A percentile compares a stretch with the other conserved stretches of the same genome.
Evolutionary conservation across 2,888 invertebrate species (phyloP).

Genomic region (Melanotus villosus): DNA sequence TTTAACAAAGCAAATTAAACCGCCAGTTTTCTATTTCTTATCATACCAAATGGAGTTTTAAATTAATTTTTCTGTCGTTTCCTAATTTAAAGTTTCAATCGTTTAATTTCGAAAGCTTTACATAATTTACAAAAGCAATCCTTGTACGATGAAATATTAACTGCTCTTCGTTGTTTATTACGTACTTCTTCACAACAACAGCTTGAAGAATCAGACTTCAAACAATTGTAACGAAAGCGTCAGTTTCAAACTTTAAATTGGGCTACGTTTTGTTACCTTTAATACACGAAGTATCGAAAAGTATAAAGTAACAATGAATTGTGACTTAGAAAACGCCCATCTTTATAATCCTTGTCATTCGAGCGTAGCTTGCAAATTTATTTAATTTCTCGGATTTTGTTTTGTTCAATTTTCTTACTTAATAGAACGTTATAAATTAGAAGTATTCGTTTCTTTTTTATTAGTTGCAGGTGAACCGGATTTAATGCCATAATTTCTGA

Average conservation of each 20-base stretch:
- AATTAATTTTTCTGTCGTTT: slow-evolving; percentile 23
- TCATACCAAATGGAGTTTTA: slow-evolving; percentile 3
- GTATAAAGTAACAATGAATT: neutral
- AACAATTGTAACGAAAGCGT: no score
- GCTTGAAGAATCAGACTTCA: no score
- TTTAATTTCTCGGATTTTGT: neutral
- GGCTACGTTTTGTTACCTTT: slow-evolving; percentile 5
- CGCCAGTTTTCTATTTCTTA: slow-evolving; percentile 17
- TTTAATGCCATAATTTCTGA: no score
- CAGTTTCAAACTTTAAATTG: slow-evolving; percentile 14
- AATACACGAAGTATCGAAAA: slow-evolving; percentile 3
- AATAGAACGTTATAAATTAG: neutral
- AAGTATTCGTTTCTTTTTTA: no score
- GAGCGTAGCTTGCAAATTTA: slow-evolving; percentile 1
- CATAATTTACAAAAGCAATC: slow-evolving; percentile 22
- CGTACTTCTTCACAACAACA: no score
- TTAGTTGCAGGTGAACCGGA: no score
- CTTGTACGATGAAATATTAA: neutral
- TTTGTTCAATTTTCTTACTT: neutral
- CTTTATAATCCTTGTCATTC: neutral
- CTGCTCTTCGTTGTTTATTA: no score
- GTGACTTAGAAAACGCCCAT: neutral
- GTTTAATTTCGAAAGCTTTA: slow-evolving; percentile 7
- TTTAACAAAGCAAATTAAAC: slow-evolving; percentile 11
- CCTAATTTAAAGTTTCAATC: slow-evolving; percentile 23